phyloP scores from a whole-genome alignment of 2,113 vertebrate species.

The Leptobrachium leishanense region DNA sequence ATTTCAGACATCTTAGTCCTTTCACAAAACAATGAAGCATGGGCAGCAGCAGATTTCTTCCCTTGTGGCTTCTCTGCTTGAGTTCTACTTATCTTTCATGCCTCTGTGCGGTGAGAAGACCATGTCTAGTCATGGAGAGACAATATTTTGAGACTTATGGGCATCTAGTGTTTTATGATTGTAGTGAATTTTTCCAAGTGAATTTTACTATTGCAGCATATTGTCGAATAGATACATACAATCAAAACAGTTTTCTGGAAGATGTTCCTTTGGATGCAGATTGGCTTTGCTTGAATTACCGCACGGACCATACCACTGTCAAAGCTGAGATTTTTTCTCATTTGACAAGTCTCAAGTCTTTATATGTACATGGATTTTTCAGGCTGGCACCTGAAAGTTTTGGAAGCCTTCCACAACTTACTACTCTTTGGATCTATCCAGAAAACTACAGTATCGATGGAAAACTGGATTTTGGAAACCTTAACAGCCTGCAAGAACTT shows the following conservation, averaged over 20 bases:
- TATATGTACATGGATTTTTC: slow-evolving; percentile 12
- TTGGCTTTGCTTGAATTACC: slow-evolving; percentile 8
- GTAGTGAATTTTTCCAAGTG: not conserved
- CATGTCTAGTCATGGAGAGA: slow-evolving; percentile 5
- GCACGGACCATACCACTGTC: not conserved
- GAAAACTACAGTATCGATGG: not conserved
- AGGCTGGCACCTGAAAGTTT: slow-evolving; percentile 5
- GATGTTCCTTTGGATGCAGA: slow-evolving; percentile 7
- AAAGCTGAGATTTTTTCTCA: not conserved
- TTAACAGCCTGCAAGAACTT: slow-evolving; percentile 4
- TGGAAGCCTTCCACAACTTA: slow-evolving; percentile 6
- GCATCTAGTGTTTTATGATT: not conserved
- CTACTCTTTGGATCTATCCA: slow-evolving; percentile 6
- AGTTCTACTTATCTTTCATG: not conserved
- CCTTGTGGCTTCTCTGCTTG: not conserved
- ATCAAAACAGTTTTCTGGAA: not conserved
- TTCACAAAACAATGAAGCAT: not conserved
- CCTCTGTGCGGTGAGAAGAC: not conserved
- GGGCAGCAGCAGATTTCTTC: not conserved
- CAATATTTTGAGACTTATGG: slow-evolving; percentile 6
- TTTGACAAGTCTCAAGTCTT: slow-evolving; percentile 1
- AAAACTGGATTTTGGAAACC: not conserved
- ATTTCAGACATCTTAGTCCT: too few relatives aligned
- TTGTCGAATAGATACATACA: not conserved
- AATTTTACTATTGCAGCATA: slow-evolving; percentile 10